Percentiles rank a stretch among this genome's conserved stretches.
These are phyloP conservation scores for Cylas formicarius DNA, from an alignment of 1,140 invertebrate species.

Conservation along the genomic window DNA sequence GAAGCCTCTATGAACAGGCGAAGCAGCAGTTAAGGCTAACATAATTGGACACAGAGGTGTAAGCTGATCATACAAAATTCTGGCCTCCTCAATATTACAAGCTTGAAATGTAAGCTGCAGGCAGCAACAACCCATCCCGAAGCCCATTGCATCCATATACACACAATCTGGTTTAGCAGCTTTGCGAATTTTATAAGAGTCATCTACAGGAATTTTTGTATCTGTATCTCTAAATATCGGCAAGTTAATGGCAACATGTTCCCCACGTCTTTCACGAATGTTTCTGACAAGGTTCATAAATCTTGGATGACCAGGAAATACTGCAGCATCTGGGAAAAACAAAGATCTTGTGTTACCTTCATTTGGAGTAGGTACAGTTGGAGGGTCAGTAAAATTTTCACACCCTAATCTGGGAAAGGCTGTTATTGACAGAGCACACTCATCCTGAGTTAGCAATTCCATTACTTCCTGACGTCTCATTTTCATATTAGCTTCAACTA, in stretches of 20 bases:
- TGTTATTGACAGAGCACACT: slow-evolving; percentile 83
- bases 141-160: slow-evolving; percentile 98
- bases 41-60: slow-evolving; percentile 96
- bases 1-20: slow-evolving; percentile 88
- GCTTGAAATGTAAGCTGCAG: slow-evolving; percentile 95
- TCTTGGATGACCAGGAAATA: slow-evolving; percentile 88
- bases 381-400: slow-evolving; percentile 81
- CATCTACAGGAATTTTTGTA: slow-evolving; percentile 74
- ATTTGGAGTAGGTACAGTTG: slow-evolving; percentile 59
- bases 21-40: slow-evolving; percentile 93
- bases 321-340: slow-evolving; percentile 94
- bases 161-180: slow-evolving; percentile 78
- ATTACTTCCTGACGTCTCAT: slow-evolving; percentile 80
- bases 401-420: slow-evolving; percentile 90
- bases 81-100: slow-evolving; percentile 92
- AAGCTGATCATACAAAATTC: slow-evolving; percentile 94
- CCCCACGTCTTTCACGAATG: slow-evolving; percentile 80
- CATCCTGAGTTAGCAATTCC: slow-evolving; percentile 67
- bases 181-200: slow-evolving; percentile 49
- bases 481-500: slow-evolving; percentile 97
- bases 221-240: slow-evolving; percentile 72
- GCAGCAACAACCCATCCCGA: slow-evolving; percentile 99
- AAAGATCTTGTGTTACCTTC: slow-evolving; percentile 74
- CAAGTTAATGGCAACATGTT: slow-evolving; percentile 95
- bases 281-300: slow-evolving; percentile 93